A percentile compares a stretch with the other conserved stretches of the same genome.
Conservation (phyloP, 2,888 invertebrate genomes). For the Nemotelus nigrinus region DNA sequence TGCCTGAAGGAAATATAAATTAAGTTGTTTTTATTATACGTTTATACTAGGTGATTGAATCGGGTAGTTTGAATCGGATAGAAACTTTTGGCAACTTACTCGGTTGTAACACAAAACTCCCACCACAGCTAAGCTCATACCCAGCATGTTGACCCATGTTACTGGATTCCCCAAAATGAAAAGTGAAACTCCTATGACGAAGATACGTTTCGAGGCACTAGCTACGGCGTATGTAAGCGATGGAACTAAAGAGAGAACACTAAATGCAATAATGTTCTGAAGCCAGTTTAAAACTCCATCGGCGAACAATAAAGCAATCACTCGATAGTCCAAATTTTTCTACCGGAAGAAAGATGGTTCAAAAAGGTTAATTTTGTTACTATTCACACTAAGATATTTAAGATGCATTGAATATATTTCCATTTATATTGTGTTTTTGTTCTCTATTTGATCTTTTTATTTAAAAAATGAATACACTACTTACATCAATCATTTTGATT, state of each 20-base stretch:
- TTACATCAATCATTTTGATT: not conserved
- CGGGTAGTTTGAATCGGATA: not conserved
- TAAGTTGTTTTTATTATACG: not conserved
- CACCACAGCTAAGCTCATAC: slow-evolving; percentile 89
- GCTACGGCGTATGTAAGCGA: slow-evolving; percentile 96
- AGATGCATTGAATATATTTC: no score
- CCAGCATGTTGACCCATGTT: slow-evolving; percentile 83
- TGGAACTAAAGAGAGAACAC: slow-evolving; percentile 89
- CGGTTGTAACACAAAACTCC: slow-evolving; percentile 94
- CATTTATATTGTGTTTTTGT: no score
- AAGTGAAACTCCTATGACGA: slow-evolving; percentile 88
- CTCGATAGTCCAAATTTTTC: slow-evolving; percentile 68
- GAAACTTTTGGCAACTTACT: slow-evolving; percentile 63
- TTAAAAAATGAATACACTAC: not conserved
- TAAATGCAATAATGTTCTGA: slow-evolving; percentile 95
- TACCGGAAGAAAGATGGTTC: slow-evolving; percentile 56
- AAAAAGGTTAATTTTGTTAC: not conserved
- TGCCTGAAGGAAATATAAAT: slow-evolving; percentile 66
- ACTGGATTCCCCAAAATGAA: slow-evolving; percentile 91
- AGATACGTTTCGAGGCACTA: slow-evolving; percentile 92
- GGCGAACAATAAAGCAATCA: slow-evolving; percentile 72
- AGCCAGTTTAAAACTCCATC: slow-evolving; percentile 93
- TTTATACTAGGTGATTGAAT: no score
- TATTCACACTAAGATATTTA: no score
- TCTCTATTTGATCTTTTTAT: no score